These are phyloP conservation scores for Hyppa rectilinea DNA, from an alignment of 2,888 invertebrate genomes.

Conservation along the genomic window DNA sequence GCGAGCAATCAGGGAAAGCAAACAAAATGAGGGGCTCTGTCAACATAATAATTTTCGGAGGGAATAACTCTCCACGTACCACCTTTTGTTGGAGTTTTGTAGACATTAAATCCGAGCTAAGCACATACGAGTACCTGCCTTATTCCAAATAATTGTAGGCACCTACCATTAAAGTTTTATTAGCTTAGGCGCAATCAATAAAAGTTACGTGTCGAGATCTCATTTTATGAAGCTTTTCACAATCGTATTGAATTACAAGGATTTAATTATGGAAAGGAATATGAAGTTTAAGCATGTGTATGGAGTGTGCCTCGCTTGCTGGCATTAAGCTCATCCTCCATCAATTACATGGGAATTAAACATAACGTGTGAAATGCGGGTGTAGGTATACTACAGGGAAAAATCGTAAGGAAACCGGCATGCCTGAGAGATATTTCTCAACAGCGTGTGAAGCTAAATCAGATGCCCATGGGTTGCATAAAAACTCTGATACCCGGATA, in stretches of 20 bases:
- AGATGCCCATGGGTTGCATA: no score
- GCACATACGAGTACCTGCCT: background rate
- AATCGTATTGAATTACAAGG: background rate
- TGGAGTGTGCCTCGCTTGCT: no score
- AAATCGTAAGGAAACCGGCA: no score
- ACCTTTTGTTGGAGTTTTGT: constrained; percentile 17
- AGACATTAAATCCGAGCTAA: constrained; percentile 8
- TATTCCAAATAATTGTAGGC: constrained; percentile 8
- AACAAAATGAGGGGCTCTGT: constrained; percentile 40
- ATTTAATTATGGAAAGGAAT: background rate
- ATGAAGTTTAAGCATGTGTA: no score
- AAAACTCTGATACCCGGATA: no score
- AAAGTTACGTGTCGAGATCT: constrained; percentile 11
- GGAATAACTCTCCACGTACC: constrained; percentile 9
- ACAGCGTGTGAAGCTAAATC: no score
- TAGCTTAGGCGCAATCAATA: constrained; percentile 9
- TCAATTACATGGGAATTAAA: no score
- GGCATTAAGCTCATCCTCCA: no score
- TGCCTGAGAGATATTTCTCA: no score
- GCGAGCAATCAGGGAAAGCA: constrained; percentile 44
- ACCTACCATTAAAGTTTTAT: constrained; percentile 14
- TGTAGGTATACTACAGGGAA: no score
- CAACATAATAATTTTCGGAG: constrained; percentile 47
- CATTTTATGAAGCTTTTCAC: constrained; percentile 7
- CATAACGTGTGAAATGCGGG: no score